These are phyloP conservation scores for Apotomis betuletana DNA, from an alignment of 2,888 invertebrate genomes.

Conservation along the genomic window DNA sequence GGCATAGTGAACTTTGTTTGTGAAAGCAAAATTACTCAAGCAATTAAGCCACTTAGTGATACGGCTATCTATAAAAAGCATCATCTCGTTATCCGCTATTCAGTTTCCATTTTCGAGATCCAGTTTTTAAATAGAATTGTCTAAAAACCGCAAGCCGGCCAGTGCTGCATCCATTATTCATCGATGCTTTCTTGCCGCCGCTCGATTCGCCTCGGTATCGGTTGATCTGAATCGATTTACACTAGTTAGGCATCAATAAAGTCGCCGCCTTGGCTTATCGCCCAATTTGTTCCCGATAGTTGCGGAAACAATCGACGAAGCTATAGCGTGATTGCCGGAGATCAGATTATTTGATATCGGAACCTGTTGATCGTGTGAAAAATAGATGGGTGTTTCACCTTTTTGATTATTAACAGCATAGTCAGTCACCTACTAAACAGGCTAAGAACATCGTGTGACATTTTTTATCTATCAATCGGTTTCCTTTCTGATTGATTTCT, in stretches of 20 bases:
- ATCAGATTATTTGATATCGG: constrained; percentile 32
- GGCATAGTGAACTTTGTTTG: too few species aligned
- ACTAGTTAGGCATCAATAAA: constrained; percentile 63
- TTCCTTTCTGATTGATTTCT: too few species aligned
- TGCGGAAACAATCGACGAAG: constrained; percentile 56
- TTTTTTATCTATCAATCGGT: too few species aligned
- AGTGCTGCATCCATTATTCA: constrained; percentile 62
- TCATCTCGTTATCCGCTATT: constrained; percentile 24
- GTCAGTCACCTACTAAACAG: neutral
- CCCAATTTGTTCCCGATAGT: constrained; percentile 61
- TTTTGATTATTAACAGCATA: neutral
- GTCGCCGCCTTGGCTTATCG: constrained; percentile 59
- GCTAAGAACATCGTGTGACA: too few species aligned
- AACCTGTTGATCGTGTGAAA: constrained; percentile 35
- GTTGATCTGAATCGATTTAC: constrained; percentile 64
- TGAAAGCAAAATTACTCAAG: too few species aligned
- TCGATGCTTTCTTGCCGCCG: constrained; percentile 58
- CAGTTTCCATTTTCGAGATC: constrained; percentile 46
- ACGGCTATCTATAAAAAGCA: constrained; percentile 16
- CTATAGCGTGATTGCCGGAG: constrained; percentile 36
- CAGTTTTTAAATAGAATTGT: constrained; percentile 48
- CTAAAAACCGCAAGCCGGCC: constrained; percentile 54
- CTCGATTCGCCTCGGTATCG: constrained; percentile 57
- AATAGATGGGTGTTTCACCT: neutral
- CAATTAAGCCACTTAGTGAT: constrained; percentile 17